Conservation (phyloP, 2,113 vertebrate species). For the Corvus cornix region DNA sequence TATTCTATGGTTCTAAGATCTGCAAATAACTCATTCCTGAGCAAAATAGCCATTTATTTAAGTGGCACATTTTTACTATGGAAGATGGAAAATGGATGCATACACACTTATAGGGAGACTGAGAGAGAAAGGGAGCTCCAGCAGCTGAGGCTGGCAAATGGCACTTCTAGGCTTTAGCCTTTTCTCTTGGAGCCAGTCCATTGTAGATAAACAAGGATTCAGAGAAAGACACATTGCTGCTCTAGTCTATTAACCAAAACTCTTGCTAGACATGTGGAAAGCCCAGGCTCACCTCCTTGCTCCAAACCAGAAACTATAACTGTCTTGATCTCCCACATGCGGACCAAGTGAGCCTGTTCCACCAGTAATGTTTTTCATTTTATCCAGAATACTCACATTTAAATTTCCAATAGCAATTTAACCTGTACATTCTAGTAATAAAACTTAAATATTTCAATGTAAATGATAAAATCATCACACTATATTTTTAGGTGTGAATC, state of each 20-base stretch:
- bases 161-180: not conserved
- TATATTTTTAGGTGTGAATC: not conserved
- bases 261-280: not conserved
- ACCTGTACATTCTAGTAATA: not conserved
- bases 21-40: not conserved
- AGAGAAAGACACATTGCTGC: not conserved
- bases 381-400: not conserved
- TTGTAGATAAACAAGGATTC: not conserved
- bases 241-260: not conserved
- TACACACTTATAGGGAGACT: not conserved
- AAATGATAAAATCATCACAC: not conserved
- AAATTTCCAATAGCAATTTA: not conserved
- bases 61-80: not conserved
- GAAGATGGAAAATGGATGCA: not conserved
- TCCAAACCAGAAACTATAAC: not conserved
- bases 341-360: not conserved
- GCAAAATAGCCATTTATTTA: not conserved
- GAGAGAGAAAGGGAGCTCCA: not conserved
- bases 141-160: not conserved
- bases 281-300: not conserved
- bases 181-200: not conserved
- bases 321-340: not conserved
- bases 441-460: not conserved
- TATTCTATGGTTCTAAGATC: not conserved
- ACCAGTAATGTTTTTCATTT: not conserved